These are phyloP conservation scores for Bombyx huttoni DNA, from an alignment of 2,888 invertebrate species.

Conservation along the genomic window DNA sequence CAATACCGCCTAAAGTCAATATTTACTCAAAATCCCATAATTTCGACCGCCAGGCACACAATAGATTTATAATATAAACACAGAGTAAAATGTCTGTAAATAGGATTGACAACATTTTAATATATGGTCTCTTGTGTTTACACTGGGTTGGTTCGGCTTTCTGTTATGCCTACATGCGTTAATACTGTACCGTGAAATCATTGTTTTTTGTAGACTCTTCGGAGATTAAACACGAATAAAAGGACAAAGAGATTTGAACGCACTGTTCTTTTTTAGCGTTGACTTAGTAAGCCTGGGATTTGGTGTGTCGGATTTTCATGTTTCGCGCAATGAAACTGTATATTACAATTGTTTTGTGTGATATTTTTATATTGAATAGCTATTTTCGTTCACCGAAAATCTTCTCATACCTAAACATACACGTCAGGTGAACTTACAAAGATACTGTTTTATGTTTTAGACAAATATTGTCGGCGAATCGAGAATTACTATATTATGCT, in stretches of 20 bases:
- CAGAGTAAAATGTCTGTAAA: slow-evolving; percentile 69
- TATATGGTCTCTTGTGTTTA: slow-evolving; percentile 61
- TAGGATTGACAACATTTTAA: slow-evolving; percentile 71
- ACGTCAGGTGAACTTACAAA: no score
- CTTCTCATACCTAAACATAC: no score
- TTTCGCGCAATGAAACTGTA: slow-evolving; percentile 13
- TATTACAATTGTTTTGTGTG: no score
- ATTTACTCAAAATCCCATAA: slow-evolving; percentile 69
- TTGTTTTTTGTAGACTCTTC: slow-evolving; percentile 62
- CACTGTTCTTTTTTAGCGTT: slow-evolving; percentile 46
- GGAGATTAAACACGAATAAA: slow-evolving; percentile 69
- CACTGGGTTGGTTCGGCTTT: slow-evolving; percentile 56
- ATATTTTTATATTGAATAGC: no score
- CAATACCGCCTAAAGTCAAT: slow-evolving; percentile 58
- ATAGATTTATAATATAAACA: slow-evolving; percentile 72
- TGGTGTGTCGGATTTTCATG: slow-evolving; percentile 34
- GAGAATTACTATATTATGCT: no score
- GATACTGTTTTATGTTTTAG: no score
- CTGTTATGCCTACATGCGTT: slow-evolving; percentile 70
- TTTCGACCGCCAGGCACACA: slow-evolving; percentile 67
- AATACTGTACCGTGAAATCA: slow-evolving; percentile 70
- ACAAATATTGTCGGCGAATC: no score
- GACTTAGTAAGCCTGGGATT: slow-evolving; percentile 56
- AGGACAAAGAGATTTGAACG: slow-evolving; percentile 57
- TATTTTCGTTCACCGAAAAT: no score